These are phyloP conservation scores for Aplocera efformata DNA, from an alignment of 2,888 invertebrate genomes.

Conservation along the genomic window DNA sequence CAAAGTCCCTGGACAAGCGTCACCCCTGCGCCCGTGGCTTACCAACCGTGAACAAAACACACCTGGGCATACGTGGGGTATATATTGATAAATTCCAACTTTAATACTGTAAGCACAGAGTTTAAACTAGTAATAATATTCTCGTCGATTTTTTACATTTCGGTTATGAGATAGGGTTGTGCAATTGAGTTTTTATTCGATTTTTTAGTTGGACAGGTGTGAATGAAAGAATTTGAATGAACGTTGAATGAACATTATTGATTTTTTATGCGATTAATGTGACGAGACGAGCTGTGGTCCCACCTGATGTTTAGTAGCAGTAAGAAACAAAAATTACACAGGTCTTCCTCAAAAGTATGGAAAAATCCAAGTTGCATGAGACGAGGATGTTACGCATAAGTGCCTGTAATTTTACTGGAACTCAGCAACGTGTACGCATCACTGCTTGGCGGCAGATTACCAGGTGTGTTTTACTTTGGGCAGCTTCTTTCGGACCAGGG, in stretches of 20 bases:
- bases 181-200: neutral
- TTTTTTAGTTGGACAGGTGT: constrained; percentile 42
- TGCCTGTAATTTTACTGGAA: too few relatives aligned
- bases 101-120: constrained; percentile 8
- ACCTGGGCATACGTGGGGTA: constrained; percentile 52
- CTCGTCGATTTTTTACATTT: constrained; percentile 2
- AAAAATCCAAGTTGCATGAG: too few relatives aligned
- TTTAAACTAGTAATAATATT: constrained; percentile 6
- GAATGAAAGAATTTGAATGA: constrained; percentile 38
- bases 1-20: constrained; percentile 56
- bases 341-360: too few relatives aligned
- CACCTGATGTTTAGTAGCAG: too few relatives aligned
- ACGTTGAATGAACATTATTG: too few relatives aligned
- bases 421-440: too few relatives aligned
- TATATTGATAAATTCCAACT: constrained; percentile 1
- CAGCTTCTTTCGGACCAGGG: too few relatives aligned
- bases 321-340: too few relatives aligned
- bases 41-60: constrained; percentile 63
- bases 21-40: constrained; percentile 50
- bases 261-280: too few relatives aligned
- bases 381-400: constrained; percentile 7
- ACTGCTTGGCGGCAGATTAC: too few relatives aligned
- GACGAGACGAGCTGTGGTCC: too few relatives aligned
- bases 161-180: constrained; percentile 7
- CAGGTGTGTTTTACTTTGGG: too few relatives aligned